phyloP scores from a whole-genome alignment of 2,797 vertebrate genomes.

The Emys orbicularis region DNA sequence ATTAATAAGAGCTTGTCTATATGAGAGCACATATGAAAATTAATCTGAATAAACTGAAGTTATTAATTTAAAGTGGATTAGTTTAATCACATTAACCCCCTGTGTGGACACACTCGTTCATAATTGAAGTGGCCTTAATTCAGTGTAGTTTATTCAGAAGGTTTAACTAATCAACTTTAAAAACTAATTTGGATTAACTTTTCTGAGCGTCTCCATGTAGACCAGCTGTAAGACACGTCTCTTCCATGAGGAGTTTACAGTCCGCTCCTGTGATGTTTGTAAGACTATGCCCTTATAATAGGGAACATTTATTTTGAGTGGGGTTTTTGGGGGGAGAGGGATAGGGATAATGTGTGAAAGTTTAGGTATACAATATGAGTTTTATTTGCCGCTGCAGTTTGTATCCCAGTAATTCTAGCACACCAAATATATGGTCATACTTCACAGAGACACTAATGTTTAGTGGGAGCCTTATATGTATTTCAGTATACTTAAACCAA shows the following conservation, averaged over 20 bases:
- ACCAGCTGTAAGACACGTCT: neutral
- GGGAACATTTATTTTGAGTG: neutral
- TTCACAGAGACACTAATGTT: neutral
- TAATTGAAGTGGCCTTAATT: neutral
- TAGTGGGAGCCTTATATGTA: rapidly evolving
- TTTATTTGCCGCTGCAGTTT: neutral
- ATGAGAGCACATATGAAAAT: neutral
- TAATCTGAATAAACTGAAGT: neutral
- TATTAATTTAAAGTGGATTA: neutral
- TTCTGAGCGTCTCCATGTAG: neutral
- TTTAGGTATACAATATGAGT: too few species aligned
- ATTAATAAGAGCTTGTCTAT: neutral
- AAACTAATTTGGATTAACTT: neutral
- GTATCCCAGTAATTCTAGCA: neutral
- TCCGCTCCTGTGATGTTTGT: rapidly evolving
- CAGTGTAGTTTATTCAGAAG: neutral
- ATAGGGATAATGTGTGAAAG: neutral
- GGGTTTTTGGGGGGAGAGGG: neutral
- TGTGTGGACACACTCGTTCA: neutral
- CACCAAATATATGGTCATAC: rapidly evolving
- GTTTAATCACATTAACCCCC: neutral
- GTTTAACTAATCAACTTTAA: neutral
- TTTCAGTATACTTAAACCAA: neutral
- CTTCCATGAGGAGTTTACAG: neutral
- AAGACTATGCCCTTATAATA: neutral